Percentiles rank a stretch among this genome's conserved stretches.
Conservation (phyloP, 30 jellyfish, hydroid and myxozoan species). For the Morbakka virulenta region DNA sequence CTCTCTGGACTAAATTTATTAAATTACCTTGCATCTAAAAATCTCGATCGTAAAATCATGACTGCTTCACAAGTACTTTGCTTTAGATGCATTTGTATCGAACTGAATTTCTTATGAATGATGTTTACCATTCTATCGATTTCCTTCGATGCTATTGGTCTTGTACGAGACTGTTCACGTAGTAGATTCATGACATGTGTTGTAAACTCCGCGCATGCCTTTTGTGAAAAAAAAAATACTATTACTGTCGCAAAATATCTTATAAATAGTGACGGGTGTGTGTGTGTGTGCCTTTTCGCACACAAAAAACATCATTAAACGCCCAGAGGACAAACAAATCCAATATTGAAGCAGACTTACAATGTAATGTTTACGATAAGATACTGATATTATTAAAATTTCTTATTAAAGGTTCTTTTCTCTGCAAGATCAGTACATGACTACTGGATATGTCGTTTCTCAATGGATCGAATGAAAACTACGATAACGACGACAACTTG, state of each 20-base stretch:
- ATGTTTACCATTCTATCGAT: slow-evolving; percentile 93
- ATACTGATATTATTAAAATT: too few relatives aligned
- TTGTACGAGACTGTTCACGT: slow-evolving; percentile 93
- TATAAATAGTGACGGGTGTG: too few relatives aligned
- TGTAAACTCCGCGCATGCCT: slow-evolving; percentile 98
- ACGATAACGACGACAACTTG: too few relatives aligned
- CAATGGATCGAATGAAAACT: too few relatives aligned
- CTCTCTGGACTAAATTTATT: neutral
- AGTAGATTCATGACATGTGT: slow-evolving; percentile 95
- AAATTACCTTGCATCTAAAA: slow-evolving; percentile 97
- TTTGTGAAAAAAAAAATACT: neutral
- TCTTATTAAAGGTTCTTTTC: too few relatives aligned
- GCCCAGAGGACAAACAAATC: too few relatives aligned
- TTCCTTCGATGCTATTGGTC: slow-evolving; percentile 89
- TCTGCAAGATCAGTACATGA: too few relatives aligned
- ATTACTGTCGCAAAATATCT: neutral
- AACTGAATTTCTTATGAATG: slow-evolving; percentile 87
- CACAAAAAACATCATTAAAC: too few relatives aligned
- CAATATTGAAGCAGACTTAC: too few relatives aligned
- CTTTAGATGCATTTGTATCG: slow-evolving; percentile 94
- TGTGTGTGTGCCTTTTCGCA: too few relatives aligned
- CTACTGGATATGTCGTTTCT: too few relatives aligned
- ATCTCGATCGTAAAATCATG: slow-evolving; percentile 91
- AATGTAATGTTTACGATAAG: too few relatives aligned
- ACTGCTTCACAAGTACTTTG: slow-evolving; percentile 99